phyloP scores from a whole-genome alignment of 2,113 vertebrate species.

The Raja brachyura region DNA sequence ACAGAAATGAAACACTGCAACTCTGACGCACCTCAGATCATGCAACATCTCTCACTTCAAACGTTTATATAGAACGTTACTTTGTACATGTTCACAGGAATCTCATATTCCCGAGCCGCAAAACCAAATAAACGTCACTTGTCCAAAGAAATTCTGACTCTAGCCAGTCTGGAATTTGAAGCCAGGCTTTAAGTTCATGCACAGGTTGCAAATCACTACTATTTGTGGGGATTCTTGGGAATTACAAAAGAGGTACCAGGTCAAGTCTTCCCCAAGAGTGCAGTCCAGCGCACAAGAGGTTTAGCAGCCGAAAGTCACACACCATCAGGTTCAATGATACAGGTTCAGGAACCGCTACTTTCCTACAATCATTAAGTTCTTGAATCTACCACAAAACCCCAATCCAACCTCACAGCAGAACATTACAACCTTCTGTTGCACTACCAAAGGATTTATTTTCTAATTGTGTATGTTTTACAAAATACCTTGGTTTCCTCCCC shows the following conservation, averaged over 20 bases:
- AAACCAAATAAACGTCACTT: neutral
- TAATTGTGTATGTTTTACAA: no score
- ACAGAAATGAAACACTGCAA: neutral
- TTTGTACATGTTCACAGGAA: neutral
- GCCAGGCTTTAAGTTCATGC: neutral
- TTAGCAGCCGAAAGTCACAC: no score
- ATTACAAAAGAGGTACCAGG: neutral
- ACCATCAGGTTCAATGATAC: no score
- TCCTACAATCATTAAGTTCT: no score
- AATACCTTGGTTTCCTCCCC: no score
- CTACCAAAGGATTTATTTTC: no score
- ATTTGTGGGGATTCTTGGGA: neutral
- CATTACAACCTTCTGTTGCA: no score
- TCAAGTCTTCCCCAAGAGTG: neutral
- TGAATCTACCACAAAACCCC: no score
- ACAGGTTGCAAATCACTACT: neutral
- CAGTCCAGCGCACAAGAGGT: no score
- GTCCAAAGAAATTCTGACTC: neutral
- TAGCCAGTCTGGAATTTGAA: neutral
- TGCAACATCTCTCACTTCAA: neutral
- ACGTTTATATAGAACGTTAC: neutral
- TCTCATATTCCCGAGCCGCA: neutral
- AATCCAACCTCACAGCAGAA: no score
- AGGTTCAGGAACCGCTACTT: no score
- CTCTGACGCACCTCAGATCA: neutral